Conservation (phyloP, 2,888 invertebrate species). For the Stegana nigrithorax region DNA sequence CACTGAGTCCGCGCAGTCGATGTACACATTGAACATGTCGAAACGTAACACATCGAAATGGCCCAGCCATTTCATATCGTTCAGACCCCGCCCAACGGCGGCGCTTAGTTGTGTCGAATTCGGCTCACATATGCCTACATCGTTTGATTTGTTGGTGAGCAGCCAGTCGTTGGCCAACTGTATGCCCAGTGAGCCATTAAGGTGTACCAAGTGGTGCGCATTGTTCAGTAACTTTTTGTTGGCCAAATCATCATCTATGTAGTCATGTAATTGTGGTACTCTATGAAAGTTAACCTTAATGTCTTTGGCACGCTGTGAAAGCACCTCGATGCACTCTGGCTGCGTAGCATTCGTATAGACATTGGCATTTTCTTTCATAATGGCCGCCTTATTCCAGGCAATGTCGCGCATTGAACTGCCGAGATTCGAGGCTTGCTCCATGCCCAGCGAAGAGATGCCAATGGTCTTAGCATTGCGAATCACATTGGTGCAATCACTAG, state of each 20-base stretch:
- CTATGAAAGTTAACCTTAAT: constrained; percentile 38
- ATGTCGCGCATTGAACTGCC: constrained; percentile 45
- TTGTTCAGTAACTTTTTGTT: constrained; percentile 35
- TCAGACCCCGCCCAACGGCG: constrained; percentile 29
- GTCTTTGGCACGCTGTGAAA: constrained; percentile 41
- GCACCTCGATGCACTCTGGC: constrained; percentile 44
- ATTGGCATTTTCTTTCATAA: constrained; percentile 44
- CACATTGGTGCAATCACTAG: constrained; percentile 46
- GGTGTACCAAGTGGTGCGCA: constrained; percentile 31
- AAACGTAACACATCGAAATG: constrained; percentile 43
- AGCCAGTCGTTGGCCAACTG: constrained; percentile 47
- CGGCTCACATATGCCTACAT: constrained; percentile 28
- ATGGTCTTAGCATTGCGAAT: constrained; percentile 43
- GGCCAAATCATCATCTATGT: constrained; percentile 33
- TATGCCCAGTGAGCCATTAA: constrained; percentile 47
- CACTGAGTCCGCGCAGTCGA: constrained; percentile 45
- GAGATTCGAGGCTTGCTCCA: constrained; percentile 45
- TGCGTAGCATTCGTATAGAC: constrained; percentile 46
- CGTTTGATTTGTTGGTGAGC: constrained; percentile 39
- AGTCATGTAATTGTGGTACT: constrained; percentile 39
- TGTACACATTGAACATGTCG: constrained; percentile 44
- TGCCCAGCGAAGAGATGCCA: constrained; percentile 44
- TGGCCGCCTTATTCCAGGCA: constrained; percentile 51
- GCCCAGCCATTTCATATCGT: constrained; percentile 40
- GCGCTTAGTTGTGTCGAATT: constrained; percentile 39